These are phyloP conservation scores for Tachypleus tridentatus DNA, from an alignment of 1,140 invertebrate genomes.

Conservation along the genomic window DNA sequence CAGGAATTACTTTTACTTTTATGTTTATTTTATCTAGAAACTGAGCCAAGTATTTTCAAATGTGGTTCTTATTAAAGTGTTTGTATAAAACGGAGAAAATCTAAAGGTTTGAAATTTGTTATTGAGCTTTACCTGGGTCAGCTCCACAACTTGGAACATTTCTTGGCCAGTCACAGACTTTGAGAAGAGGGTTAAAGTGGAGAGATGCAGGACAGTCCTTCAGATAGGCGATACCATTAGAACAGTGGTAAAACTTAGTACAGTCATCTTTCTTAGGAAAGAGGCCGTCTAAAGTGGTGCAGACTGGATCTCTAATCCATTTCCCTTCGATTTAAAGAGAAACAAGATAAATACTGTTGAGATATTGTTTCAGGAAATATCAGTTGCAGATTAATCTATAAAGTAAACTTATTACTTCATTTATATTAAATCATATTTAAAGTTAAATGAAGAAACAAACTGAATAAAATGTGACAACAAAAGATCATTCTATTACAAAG, in stretches of 20 bases:
- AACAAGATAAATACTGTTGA: no score
- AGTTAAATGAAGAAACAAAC: no score
- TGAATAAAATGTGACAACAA: no score
- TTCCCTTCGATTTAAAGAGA: no score
- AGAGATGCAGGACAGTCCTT: constrained; percentile 23
- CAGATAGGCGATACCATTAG: constrained; percentile 20
- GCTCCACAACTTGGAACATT: constrained; percentile 12
- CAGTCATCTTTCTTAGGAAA: constrained; percentile 13
- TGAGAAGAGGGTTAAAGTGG: constrained; percentile 21
- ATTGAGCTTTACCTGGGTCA: constrained; percentile 6
- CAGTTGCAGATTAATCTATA: no score
- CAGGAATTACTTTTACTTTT: no score
- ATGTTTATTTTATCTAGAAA: no score
- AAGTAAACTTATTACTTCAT: no score
- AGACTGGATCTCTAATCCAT: background rate
- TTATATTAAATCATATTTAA: no score
- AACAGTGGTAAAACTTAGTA: constrained; percentile 26
- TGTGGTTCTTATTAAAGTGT: background rate
- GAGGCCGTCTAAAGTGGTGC: background rate
- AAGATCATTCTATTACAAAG: no score
- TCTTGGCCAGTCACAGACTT: constrained; percentile 26
- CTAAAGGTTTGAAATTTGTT: background rate
- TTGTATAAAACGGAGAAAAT: background rate
- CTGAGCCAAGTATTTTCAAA: background rate
- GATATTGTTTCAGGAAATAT: no score